Evolutionary conservation across 1,140 invertebrate genomes (phyloP), one percentile per base, ranked within the genome.

Genomic region (Myzus persicae): DNA sequence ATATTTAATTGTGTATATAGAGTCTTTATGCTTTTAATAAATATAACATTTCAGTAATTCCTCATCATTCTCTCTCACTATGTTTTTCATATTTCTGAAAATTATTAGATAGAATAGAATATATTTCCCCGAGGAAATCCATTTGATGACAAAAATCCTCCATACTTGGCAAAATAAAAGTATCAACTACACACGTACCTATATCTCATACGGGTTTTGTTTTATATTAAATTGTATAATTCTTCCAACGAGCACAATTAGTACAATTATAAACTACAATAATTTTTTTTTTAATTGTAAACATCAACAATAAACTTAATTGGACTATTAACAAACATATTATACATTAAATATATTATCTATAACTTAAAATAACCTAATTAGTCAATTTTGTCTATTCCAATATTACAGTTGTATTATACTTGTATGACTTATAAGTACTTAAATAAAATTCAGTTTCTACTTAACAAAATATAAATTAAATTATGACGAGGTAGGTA

Each of bases 21-120:
- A 48, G 46, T 89, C 48, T 89, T 85, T 51, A 46, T 89, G 7
- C 87, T 89, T 51, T 89, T 89, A 51, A 38, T 89, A 87, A 44
- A 89, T 89, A 89, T 89, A 51, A 51, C 87, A 36, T 51, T 51
- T 89, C 87, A 36, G 44, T 88, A 88, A 88, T 89, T 88, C n/a
- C 6, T 4, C 44, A 88, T 88, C 44, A 18, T 24, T 89, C 85
- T 48, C 44, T 87, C 85, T 20, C 85, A 22, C 31, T 87, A 9
- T 87, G 6, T 88, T 36, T 88, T 24, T 89, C 1, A 31, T 51
- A 51, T 51, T 31, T 38, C 46, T 89, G 22, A 89, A 51, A 89
- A 51, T 89, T 51, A 88, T 88, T 88, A 88, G n/a, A 88, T n/a
- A 36, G 20, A 9, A 51, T 24, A 89, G 36, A 51, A 89, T 89